Evolutionary conservation across 1,140 invertebrate species (phyloP), one percentile per base, ranked within the genome.

Genomic region (Zophobas morio): DNA sequence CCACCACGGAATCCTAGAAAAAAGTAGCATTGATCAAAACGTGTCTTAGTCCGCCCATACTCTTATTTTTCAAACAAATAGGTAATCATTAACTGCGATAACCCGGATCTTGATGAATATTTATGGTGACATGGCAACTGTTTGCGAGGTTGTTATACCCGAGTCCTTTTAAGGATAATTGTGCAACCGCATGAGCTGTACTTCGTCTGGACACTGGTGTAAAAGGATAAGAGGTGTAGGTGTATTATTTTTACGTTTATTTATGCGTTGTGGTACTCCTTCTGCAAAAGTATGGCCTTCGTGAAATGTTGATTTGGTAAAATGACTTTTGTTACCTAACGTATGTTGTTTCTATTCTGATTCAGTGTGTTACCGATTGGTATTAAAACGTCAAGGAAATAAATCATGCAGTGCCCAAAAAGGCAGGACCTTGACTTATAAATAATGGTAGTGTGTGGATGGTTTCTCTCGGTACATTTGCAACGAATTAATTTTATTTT

Each of bases 1-100:
- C 94, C 39, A 95, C 90, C 36, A 95, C 86, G 35, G 93, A 94
- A 84, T 95, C 94, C 92, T 93, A 84, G 1, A 86, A 83, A 36
- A 51, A 73, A 80, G 32, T 47, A 6, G 6, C 46, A 70, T 42
- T 46, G 63, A 70, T 46, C 3, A 40, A 46, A 70, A 70, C 20
- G 63, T 46, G 46, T n/a, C 39, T 5, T 42, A 35, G 33, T 40
- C 32, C 60, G 57, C 36, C 57, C 60, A 66, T 42, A n/a, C 37
- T 66, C 60, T 42, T 42, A 34, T 66, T 66, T 66, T 40, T 40
- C 60, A 66, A 5, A 37, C 35, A 66, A 66, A 66, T 66, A 32
- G 60, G 60, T 42, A 66, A 33, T 35, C 6, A 8, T 57, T 66
- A 66, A 66, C 42, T 42, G 60, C 60, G 60, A 66, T 66, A 66